A percentile compares a stretch with the other conserved stretches of the same genome.
These are phyloP conservation scores for Ramazzottius varieornatus DNA, from an alignment of 2,888 invertebrate species.

Conservation along the genomic window DNA sequence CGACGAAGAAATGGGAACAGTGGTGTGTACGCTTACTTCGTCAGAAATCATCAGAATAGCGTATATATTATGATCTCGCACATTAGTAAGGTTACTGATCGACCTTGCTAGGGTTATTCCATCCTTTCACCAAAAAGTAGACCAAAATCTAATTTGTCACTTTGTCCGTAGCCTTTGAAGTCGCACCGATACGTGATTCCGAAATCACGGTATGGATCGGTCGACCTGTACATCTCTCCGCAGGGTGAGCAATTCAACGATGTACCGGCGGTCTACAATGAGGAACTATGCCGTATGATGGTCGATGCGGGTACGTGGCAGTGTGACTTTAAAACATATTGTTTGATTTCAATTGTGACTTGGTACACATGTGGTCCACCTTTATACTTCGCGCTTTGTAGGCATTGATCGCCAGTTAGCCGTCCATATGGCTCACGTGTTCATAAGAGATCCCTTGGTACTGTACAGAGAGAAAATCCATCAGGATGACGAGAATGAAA, in stretches of 20 bases:
- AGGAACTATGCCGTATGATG: constrained; percentile 51
- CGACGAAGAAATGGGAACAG: constrained; percentile 57
- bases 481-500: constrained; percentile 71
- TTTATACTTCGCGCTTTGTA: too few species aligned
- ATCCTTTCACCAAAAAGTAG: neutral
- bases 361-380: too few species aligned
- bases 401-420: constrained; percentile 72
- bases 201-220: constrained; percentile 89
- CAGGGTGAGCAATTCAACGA: constrained; percentile 67
- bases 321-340: too few species aligned
- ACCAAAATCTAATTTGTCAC: neutral
- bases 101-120: too few species aligned
- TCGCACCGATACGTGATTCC: constrained; percentile 49
- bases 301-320: constrained; percentile 35
- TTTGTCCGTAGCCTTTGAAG: constrained; percentile 31
- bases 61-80: too few species aligned
- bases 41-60: too few species aligned
- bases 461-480: constrained; percentile 76
- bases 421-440: constrained; percentile 84
- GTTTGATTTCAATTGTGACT: too few species aligned
- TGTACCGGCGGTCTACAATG: constrained; percentile 59
- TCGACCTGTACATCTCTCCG: constrained; percentile 78
- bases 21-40: constrained; percentile 22
- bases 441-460: constrained; percentile 84
- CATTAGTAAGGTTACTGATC: too few species aligned